A percentile compares a stretch with the other conserved stretches of the same genome.
phyloP scores from a whole-genome alignment of 1,140 invertebrate species.

The Ips nitidus region DNA sequence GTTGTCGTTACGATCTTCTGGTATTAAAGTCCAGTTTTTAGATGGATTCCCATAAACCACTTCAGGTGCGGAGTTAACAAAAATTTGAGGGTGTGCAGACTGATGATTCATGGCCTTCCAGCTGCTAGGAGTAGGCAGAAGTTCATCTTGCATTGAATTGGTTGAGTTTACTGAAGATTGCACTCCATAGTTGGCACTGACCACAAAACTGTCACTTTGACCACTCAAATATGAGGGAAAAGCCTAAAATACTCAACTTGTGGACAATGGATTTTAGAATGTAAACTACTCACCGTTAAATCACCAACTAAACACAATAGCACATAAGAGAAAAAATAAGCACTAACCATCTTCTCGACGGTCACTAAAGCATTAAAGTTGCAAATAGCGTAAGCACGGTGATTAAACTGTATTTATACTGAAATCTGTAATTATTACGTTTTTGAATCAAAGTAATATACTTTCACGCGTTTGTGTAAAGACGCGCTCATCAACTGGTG shows the following conservation, averaged over 20 bases:
- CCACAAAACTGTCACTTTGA: constrained; percentile 7
- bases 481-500: not conserved
- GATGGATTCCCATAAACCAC: not conserved
- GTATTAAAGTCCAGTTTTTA: not conserved
- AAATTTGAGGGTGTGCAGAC: not conserved
- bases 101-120: constrained; percentile 1
- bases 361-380: not conserved
- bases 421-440: constrained; percentile 5
- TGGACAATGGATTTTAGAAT: too few relatives aligned
- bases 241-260: too few relatives aligned
- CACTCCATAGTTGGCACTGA: constrained; percentile 18
- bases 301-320: too few relatives aligned
- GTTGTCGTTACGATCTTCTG: not conserved
- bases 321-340: too few relatives aligned
- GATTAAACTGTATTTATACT: constrained; percentile 14
- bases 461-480: constrained; percentile 12
- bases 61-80: not conserved
- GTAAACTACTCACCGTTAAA: too few relatives aligned
- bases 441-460: constrained; percentile 3
- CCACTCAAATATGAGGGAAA: not conserved
- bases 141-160: not conserved
- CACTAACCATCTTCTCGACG: too few relatives aligned
- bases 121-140: not conserved
- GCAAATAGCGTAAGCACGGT: constrained; percentile 17
- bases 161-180: not conserved